These are phyloP conservation scores for Horisme vitalbata DNA, from an alignment of 2,888 invertebrate genomes.

Conservation along the genomic window DNA sequence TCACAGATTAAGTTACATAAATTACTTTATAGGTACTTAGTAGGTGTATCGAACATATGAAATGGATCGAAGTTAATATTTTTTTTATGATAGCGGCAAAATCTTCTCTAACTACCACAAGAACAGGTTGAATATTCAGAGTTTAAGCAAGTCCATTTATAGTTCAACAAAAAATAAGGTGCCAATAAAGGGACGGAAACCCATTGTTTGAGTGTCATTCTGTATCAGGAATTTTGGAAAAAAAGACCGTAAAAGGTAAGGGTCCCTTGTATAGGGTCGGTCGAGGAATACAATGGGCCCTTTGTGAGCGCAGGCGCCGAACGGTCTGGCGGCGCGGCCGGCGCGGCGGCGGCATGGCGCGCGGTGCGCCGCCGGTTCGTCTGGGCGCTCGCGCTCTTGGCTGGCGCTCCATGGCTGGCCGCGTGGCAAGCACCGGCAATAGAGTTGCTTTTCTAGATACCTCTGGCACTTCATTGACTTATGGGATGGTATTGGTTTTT, in stretches of 20 bases:
- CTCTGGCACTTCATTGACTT: too few relatives aligned
- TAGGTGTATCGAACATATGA: too few relatives aligned
- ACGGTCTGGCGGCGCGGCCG: conserved; percentile 64
- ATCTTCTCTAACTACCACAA: conserved; percentile 41
- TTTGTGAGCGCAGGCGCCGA: conserved; percentile 80
- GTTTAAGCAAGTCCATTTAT: conserved; percentile 71
- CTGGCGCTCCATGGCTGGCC: conserved; percentile 21
- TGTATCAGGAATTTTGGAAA: conserved; percentile 74
- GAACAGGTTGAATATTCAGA: conserved; percentile 75
- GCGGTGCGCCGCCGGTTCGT: conserved; percentile 55
- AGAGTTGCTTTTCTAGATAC: conserved; percentile 18
- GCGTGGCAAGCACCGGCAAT: too few relatives aligned
- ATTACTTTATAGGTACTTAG: too few relatives aligned
- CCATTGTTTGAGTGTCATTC: conserved; percentile 79
- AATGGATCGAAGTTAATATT: too few relatives aligned
- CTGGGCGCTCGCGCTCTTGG: conserved; percentile 44
- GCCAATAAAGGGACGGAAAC: conserved; percentile 83
- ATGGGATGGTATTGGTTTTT: too few relatives aligned
- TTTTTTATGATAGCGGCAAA: conserved; percentile 41
- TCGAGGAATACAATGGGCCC: conserved; percentile 73
- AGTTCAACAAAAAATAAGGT: conserved; percentile 77
- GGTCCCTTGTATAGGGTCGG: conserved; percentile 68
- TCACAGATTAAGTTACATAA: too few relatives aligned
- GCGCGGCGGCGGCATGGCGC: conserved; percentile 46
- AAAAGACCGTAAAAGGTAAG: conserved; percentile 63